Evolutionary conservation across 1,140 invertebrate genomes (phyloP).

Genomic region (Drosophila ficusphila): DNA sequence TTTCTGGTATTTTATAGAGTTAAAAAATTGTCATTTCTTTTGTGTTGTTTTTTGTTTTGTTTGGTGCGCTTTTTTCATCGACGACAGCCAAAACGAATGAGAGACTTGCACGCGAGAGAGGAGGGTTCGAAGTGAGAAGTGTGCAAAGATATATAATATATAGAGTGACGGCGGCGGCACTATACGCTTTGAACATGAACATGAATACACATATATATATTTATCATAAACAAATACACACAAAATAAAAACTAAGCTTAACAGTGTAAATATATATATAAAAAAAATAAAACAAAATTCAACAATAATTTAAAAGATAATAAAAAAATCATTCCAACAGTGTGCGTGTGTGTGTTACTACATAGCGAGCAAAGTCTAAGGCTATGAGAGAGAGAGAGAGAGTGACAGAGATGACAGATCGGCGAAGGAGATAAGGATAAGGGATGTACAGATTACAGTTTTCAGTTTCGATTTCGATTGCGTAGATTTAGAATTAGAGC

Average conservation of each 20-base stretch:
- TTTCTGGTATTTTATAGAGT: conserved; percentile 35
- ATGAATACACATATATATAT: conserved; percentile 45
- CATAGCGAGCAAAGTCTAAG: conserved; percentile 40
- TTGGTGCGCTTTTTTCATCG: not conserved
- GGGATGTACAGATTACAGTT: conserved; percentile 12
- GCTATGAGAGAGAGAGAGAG: no score
- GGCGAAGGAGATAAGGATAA: conserved; percentile 15
- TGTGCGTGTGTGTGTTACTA: conserved; percentile 41
- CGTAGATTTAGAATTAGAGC: conserved; percentile 25
- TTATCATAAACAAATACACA: conserved; percentile 59
- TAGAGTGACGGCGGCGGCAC: conserved; percentile 2
- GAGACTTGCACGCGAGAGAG: conserved; percentile 40
- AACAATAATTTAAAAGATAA: conserved; percentile 82
- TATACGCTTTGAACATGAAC: conserved; percentile 47
- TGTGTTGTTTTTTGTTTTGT: conserved; percentile 19
- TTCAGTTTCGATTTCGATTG: conserved; percentile 16
- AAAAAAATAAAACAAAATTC: conserved; percentile 79
- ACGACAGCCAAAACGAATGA: conserved; percentile 11
- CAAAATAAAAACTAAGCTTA: conserved; percentile 62
- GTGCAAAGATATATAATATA: not conserved
- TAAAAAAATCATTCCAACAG: conserved; percentile 66
- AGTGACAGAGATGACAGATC: conserved; percentile 36
- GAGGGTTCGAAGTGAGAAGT: conserved; percentile 1
- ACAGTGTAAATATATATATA: conserved; percentile 50
- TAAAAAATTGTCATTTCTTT: conserved; percentile 38